Evolutionary conservation across 2,113 vertebrate species (phyloP).

Genomic region (Odontesthes bonariensis): DNA sequence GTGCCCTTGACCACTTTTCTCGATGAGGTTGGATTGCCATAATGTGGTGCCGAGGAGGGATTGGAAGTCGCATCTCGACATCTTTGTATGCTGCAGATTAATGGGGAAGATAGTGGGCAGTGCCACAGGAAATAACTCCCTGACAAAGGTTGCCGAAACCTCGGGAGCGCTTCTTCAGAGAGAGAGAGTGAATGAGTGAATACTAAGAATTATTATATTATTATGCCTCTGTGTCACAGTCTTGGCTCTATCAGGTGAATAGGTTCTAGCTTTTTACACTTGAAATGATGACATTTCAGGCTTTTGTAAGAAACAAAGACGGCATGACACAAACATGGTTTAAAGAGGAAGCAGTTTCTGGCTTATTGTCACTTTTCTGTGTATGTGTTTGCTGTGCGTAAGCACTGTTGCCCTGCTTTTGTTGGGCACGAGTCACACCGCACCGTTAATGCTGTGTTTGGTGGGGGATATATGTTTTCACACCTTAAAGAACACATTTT

Average conservation of each 20-base stretch:
- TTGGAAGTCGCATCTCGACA: conserved; percentile 36
- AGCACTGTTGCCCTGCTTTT: not conserved
- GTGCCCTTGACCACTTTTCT: conserved; percentile 55
- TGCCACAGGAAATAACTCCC: conserved; percentile 47
- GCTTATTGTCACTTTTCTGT: not conserved
- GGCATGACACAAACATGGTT: not conserved
- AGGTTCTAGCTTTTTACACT: conserved; percentile 2
- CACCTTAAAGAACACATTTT: not conserved
- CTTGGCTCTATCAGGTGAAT: not conserved
- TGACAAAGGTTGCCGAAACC: conserved; percentile 21
- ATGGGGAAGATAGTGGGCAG: conserved; percentile 29
- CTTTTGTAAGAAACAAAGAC: conserved; percentile 7
- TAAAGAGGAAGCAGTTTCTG: not conserved
- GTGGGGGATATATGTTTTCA: not conserved
- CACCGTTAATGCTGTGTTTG: not conserved
- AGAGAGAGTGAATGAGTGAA: conserved; percentile 5
- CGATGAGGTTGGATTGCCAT: conserved; percentile 45
- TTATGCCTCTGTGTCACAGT: conserved; percentile 10
- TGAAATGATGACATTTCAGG: conserved; percentile 13
- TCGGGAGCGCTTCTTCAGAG: conserved; percentile 6
- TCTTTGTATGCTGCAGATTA: conserved; percentile 50
- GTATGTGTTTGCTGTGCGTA: not conserved
- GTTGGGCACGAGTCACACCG: conserved; percentile 16
- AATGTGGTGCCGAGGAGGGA: conserved; percentile 53
- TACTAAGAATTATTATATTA: conserved; percentile 22